Evolutionary conservation across 2,888 invertebrate species (phyloP).

Genomic region (Apamea crenata): DNA sequence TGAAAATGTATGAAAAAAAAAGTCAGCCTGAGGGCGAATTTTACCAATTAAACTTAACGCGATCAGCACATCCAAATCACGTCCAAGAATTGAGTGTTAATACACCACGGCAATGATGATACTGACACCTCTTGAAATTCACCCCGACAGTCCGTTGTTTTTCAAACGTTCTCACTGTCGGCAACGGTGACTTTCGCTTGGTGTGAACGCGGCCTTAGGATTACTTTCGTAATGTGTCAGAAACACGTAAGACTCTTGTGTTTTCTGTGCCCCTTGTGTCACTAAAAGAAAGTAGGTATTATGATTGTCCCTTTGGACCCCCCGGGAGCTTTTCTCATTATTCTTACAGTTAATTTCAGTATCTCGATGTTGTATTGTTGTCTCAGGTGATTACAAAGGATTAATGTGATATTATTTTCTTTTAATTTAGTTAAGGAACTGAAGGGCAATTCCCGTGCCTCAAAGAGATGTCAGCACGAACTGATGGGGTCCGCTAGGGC

Average conservation of each 20-base stretch:
- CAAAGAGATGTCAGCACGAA: too few species aligned
- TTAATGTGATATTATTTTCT: neutral
- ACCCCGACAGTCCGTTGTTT: too few species aligned
- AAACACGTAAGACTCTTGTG: constrained; percentile 26
- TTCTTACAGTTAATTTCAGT: constrained; percentile 18
- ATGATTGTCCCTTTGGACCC: constrained; percentile 9
- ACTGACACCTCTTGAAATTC: neutral
- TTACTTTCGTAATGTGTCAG: constrained; percentile 36
- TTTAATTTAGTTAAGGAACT: neutral
- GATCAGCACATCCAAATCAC: neutral
- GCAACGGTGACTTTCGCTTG: neutral
- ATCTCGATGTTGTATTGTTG: constrained; percentile 25
- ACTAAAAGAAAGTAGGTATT: constrained; percentile 25
- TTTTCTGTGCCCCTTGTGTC: neutral
- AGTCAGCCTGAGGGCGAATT: neutral
- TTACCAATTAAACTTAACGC: neutral
- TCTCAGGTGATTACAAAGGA: constrained; percentile 30
- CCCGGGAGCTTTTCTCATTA: constrained; percentile 32
- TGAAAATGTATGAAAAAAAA: neutral
- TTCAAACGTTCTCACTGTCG: neutral
- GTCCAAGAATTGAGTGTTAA: neutral
- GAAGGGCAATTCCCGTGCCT: neutral
- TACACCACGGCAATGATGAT: neutral
- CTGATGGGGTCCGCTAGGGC: too few species aligned
- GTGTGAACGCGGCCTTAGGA: neutral